These are phyloP conservation scores for Monochamus saltuarius DNA, from an alignment of 1,140 invertebrate genomes.

Conservation along the genomic window DNA sequence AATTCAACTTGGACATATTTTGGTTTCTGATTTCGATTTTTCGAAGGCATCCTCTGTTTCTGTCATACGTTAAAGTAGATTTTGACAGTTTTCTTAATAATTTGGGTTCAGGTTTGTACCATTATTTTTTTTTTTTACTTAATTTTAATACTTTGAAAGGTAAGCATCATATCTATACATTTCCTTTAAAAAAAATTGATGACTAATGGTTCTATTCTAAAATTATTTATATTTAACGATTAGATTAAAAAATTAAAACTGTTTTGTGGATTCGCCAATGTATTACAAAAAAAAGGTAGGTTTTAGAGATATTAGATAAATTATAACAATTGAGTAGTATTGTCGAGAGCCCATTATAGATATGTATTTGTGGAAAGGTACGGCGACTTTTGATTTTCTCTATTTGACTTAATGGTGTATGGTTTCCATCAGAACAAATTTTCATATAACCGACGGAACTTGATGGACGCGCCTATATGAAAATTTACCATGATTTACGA, in stretches of 20 bases:
- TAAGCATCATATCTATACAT: conserved; percentile 13
- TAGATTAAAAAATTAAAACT: not conserved
- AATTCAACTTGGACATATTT: too few relatives aligned
- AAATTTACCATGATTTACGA: conserved; percentile 26
- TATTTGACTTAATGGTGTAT: conserved; percentile 8
- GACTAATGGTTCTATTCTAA: conserved; percentile 17
- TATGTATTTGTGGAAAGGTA: conserved; percentile 8
- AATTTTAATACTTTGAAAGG: conserved; percentile 1
- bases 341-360: not conserved
- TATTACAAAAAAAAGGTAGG: conserved; percentile 11
- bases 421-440: conserved; percentile 1
- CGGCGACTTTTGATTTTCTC: conserved; percentile 6
- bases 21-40: too few relatives aligned
- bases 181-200: conserved; percentile 14
- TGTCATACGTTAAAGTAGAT: too few relatives aligned
- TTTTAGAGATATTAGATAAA: conserved; percentile 1
- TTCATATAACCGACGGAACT: conserved; percentile 2
- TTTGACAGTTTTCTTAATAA: conserved; percentile 10
- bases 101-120: conserved; percentile 27
- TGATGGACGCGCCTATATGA: conserved; percentile 9
- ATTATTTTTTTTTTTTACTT: conserved; percentile 27
- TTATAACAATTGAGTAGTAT: not conserved
- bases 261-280: conserved; percentile 11
- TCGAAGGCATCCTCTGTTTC: too few relatives aligned
- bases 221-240: conserved; percentile 10